Evolutionary conservation across 2,888 invertebrate species (phyloP), one percentile per base, ranked within the genome.

Genomic region (Drosophila vallismaia): DNA sequence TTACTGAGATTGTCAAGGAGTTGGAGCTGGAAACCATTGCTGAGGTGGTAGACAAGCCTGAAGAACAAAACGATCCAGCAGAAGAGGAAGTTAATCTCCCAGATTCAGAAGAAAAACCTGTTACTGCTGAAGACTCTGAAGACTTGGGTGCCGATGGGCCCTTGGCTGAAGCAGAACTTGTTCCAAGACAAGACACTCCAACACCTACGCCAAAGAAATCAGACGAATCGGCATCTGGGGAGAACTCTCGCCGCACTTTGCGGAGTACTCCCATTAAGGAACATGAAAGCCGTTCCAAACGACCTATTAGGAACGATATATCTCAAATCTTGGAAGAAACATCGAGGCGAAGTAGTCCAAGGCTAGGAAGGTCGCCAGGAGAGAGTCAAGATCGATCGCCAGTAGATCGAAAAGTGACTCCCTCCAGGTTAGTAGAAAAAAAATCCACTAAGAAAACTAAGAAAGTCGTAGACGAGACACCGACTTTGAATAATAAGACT

Each of bases 1-100:
- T 64, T 6, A 64, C 14, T 31, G 51, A 64, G 12, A 64, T 64
- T 12, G 66, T 64, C 12, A 64, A 64, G 12, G 66, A 64, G 38
- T 6, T 64, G 10, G 64, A 64, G 46, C 66, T 46, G 45, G 66
- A 64, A 38, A 66, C 46, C 5, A 52, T 64, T 31, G 5, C 45
- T 5, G 51, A 64, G n/a, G 51, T n/a, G 1, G 26, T 36, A 0
- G 28, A 8, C 8, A 36, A 29, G 9, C 6, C 8, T 57, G 19
- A 29, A 12, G 12, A 8, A 1, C 9, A 4, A 29, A 19, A 33
- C 1, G 10, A 29, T 12, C n/a, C 8, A 7, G 9, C 33, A 44
- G n/a, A 19, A 19, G 19, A 19, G 19, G 8, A 29, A 19, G 36
- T 19, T 8, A 9, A 31, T 9, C 9, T 2, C 0, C n/a, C 33